Conservation (phyloP, 2,113 vertebrate genomes). For the Scomber japonicus region DNA sequence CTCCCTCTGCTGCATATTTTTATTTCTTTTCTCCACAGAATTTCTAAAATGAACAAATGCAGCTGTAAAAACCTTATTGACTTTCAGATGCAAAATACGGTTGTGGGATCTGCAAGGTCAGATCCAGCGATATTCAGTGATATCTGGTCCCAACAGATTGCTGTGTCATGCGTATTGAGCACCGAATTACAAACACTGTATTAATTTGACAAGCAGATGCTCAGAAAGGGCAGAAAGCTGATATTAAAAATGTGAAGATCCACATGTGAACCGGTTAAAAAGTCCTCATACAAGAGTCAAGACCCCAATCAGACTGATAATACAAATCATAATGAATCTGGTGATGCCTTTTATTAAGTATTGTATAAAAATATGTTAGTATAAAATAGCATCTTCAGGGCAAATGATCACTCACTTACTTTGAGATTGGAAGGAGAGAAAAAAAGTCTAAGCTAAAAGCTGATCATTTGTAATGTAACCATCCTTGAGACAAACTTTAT, state of each 20-base stretch:
- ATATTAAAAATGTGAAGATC: constrained; percentile 28
- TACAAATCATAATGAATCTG: background rate
- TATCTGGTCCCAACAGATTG: constrained; percentile 68
- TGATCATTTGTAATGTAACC: constrained; percentile 26
- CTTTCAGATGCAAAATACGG: constrained; percentile 67
- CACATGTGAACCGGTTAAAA: constrained; percentile 39
- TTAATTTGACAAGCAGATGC: constrained; percentile 59
- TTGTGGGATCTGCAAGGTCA: constrained; percentile 63
- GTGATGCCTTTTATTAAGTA: constrained; percentile 6
- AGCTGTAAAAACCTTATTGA: constrained; percentile 63
- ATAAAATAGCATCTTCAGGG: too few species aligned
- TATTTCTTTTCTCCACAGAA: constrained; percentile 42
- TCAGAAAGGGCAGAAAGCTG: constrained; percentile 4
- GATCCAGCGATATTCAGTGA: constrained; percentile 55
- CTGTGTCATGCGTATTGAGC: constrained; percentile 49
- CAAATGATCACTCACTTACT: too few species aligned
- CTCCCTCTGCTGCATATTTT: constrained; percentile 59
- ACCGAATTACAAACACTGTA: constrained; percentile 64
- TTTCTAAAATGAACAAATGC: constrained; percentile 72
- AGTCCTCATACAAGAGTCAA: background rate
- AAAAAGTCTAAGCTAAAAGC: background rate
- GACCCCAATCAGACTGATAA: constrained; percentile 16
- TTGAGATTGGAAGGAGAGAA: background rate
- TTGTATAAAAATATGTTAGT: too few species aligned
- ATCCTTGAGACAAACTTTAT: constrained; percentile 4